Percentiles rank a stretch among this genome's conserved stretches.
These are phyloP conservation scores for Bombus haemorrhoidalis DNA, from an alignment of 1,140 invertebrate genomes.

Conservation along the genomic window DNA sequence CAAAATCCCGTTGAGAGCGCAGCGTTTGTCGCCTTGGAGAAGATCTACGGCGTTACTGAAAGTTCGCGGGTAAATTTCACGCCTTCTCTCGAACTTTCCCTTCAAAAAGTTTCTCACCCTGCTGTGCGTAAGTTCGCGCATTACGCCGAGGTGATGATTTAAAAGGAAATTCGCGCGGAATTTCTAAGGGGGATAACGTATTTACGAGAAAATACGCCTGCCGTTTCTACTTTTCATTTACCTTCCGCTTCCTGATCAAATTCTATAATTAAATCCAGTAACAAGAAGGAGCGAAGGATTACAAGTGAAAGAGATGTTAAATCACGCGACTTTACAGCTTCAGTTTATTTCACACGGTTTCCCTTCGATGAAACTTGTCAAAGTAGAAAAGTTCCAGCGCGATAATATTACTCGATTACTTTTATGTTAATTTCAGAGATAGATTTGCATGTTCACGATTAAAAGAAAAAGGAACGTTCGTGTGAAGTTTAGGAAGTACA, in stretches of 20 bases:
- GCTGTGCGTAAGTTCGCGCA: constrained; percentile 62
- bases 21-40: constrained; percentile 55
- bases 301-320: not conserved
- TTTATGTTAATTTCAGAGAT: not conserved
- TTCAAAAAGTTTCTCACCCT: constrained; percentile 58
- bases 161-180: constrained; percentile 58
- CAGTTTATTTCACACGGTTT: not conserved
- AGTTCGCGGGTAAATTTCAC: constrained; percentile 66
- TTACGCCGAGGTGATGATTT: constrained; percentile 62
- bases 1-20: constrained; percentile 64
- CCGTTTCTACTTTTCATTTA: constrained; percentile 20
- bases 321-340: not conserved
- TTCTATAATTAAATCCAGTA: constrained; percentile 3
- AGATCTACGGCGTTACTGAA: constrained; percentile 58
- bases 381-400: no score
- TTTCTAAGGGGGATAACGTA: constrained; percentile 51
- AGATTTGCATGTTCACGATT: not conserved
- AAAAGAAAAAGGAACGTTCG: not conserved
- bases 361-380: not conserved
- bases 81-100: constrained; percentile 59
- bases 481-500: no score
- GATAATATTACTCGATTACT: not conserved
- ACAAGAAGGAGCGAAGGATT: no score
- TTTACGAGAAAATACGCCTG: constrained; percentile 34
- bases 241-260: constrained; percentile 7